Evolutionary conservation across 2,113 vertebrate species (phyloP).

Genomic region (Oryzias curvinotus): DNA sequence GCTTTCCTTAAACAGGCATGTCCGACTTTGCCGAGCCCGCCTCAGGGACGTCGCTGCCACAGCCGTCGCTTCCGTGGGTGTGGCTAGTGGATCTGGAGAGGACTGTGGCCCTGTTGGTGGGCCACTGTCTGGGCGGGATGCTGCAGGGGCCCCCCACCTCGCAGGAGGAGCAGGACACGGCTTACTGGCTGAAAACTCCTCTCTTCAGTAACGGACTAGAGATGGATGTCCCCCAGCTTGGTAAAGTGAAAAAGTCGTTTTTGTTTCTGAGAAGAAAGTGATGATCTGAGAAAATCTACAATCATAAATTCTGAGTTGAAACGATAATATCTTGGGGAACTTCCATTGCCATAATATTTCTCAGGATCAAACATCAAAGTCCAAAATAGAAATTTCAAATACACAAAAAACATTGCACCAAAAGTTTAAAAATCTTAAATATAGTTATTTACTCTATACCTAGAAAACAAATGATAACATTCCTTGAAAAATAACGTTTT

Average conservation of each 20-base stretch:
- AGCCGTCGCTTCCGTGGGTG: conserved; percentile 88
- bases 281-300: too few species aligned
- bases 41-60: conserved; percentile 79
- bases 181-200: conserved; percentile 93
- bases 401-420: too few species aligned
- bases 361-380: too few species aligned
- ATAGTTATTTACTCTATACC: too few species aligned
- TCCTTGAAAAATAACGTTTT: too few species aligned
- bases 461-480: too few species aligned
- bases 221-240: conserved; percentile 89
- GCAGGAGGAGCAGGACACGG: conserved; percentile 90
- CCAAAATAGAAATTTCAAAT: too few species aligned
- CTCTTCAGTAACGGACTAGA: conserved; percentile 94
- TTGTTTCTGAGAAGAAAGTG: too few species aligned
- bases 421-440: too few species aligned
- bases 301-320: too few species aligned
- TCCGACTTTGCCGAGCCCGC: conserved; percentile 86
- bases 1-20: conserved; percentile 71
- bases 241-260: conserved; percentile 63
- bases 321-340: too few species aligned
- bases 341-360: too few species aligned
- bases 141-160: conserved; percentile 89
- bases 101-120: conserved; percentile 90
- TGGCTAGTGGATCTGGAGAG: conserved; percentile 98
- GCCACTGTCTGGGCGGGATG: conserved; percentile 95